Conservation (phyloP, 2,888 invertebrate species). For the Zele albiditarsus region DNA sequence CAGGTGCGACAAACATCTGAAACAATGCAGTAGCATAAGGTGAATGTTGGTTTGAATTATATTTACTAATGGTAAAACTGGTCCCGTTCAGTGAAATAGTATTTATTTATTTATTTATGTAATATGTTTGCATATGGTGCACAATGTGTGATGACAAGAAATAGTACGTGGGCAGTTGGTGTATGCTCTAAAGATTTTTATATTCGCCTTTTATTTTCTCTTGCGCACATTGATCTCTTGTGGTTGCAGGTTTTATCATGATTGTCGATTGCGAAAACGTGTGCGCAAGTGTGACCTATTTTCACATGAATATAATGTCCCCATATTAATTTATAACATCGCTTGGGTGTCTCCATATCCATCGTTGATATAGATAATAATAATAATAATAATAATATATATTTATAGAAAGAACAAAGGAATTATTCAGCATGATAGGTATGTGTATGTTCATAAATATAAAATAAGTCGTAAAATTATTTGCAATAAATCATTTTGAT, state of each 20-base stretch:
- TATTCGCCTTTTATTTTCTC: not conserved
- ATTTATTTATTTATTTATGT: not conserved
- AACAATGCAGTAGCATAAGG: slow-evolving; percentile 8
- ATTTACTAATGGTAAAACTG: not conserved
- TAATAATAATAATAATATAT: not conserved
- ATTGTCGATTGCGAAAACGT: slow-evolving; percentile 51
- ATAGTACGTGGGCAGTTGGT: not conserved
- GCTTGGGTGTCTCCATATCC: not conserved
- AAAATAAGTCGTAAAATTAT: not conserved
- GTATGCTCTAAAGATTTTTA: not conserved
- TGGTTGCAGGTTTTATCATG: not conserved
- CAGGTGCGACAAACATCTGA: slow-evolving; percentile 6
- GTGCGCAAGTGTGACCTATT: slow-evolving; percentile 50
- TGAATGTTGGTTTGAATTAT: not conserved
- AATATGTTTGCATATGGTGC: not conserved
- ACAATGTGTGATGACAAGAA: not conserved
- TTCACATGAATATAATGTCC: slow-evolving; percentile 12
- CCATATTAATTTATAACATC: slow-evolving; percentile 10
- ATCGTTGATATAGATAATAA: not conserved
- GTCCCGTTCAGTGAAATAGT: not conserved
- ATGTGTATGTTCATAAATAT: slow-evolving; percentile 35
- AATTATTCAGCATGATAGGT: slow-evolving; percentile 1
- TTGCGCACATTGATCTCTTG: not conserved
- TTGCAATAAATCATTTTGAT: not conserved
- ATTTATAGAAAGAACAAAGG: not conserved